Base-by-base conservation (phyloP, 2,888 invertebrate species). In the Ametastegia equiseti region DNA sequence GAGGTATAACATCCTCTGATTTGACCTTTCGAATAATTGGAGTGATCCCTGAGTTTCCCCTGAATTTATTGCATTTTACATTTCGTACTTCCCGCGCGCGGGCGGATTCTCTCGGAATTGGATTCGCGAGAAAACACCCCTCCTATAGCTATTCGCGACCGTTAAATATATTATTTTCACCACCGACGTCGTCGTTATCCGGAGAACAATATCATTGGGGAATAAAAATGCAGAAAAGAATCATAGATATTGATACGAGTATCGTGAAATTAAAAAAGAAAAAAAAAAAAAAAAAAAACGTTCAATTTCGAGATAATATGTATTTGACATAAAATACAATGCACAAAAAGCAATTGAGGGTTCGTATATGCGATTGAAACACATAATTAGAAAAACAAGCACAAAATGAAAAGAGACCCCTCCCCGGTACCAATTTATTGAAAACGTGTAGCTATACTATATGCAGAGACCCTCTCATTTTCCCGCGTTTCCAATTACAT, bases 61-160 rank as follows among this genome's bases (percentile, higher is more conserved):
- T 47, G 71, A 82, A 84, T 83, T 82, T 81, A 81, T 81, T 83
- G 81, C 83, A 75, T 83, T 80, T 83, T 81, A 80, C 78, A 80
- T 80, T 82, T 42, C 5, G 5, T 80, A 81, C 65, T 80, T 83
- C 81, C 81, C 82, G 81, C 54, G 9, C 57, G 30, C 23, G 60
- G 5, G 42, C 42, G n/a, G 42, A 42, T 42, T 9, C 60, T 60
- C 27, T 30, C 15, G 11, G 30, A 15, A 30, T 60, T 60, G 60
- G 60, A 30, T 60, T 30, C 30, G 60, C 23, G 60, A 30, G 15
- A 30, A 60, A 60, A 30, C 30, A 4, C 30, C 15, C 60, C 60
- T 60, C 60, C n/a, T n/a, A n/a, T n/a, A n/a, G n/a, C n/a, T n/a
- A n/a, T 60, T 60, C 30, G 27, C 4, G 30, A 30, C 15, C n/a